These are phyloP conservation scores for Microctonus aethiopoides DNA, from an alignment of 2,888 invertebrate genomes.

Conservation along the genomic window DNA sequence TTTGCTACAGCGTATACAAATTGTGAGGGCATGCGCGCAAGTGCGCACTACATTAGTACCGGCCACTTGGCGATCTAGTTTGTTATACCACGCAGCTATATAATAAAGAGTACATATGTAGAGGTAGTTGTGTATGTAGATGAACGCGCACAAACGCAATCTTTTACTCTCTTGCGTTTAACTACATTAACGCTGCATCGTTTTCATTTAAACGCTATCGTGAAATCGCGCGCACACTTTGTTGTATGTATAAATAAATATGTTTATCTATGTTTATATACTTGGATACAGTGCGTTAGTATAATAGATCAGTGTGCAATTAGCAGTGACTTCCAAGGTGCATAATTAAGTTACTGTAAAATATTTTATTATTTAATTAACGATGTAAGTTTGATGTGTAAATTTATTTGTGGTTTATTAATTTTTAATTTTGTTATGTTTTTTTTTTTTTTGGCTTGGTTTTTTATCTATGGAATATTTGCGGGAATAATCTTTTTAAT, in stretches of 20 bases:
- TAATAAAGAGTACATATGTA: neutral
- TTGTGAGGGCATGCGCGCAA: constrained; percentile 32
- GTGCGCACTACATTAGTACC: constrained; percentile 22
- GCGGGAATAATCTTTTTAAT: no score
- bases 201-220: neutral
- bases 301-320: neutral
- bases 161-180: neutral
- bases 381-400: no score
- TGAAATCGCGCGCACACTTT: neutral
- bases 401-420: no score
- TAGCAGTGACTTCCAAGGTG: neutral
- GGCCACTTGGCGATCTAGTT: constrained; percentile 29
- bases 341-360: neutral
- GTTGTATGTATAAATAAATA: no score
- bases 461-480: no score
- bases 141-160: neutral
- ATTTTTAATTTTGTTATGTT: no score
- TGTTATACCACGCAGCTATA: neutral
- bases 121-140: no score
- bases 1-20: constrained; percentile 41
- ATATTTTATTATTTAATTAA: neutral
- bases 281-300: neutral
- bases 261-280: neutral
- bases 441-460: no score
- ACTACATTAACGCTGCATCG: neutral